Conservation (phyloP, 2,888 invertebrate genomes). For the Scaptomyza tumidula region DNA sequence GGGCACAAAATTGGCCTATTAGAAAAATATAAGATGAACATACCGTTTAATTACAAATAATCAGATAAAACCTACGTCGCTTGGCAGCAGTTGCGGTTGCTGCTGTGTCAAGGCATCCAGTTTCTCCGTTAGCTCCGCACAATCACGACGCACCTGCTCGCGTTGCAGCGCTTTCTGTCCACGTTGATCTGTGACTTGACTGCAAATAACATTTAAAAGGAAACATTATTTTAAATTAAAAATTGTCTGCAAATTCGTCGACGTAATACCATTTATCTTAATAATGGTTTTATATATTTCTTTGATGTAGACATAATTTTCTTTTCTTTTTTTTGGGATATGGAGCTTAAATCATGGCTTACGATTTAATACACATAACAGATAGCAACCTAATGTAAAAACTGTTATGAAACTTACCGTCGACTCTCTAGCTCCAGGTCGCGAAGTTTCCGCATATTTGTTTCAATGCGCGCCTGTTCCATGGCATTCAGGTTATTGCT, state of each 20-base stretch:
- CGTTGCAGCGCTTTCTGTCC: slow-evolving; percentile 85
- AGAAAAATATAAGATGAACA: not conserved
- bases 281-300: too few species aligned
- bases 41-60: not conserved
- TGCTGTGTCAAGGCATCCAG: slow-evolving; percentile 84
- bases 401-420: slow-evolving; percentile 52
- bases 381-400: too few species aligned
- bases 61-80: slow-evolving; percentile 65
- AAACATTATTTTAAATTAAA: not conserved
- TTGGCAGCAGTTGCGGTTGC: slow-evolving; percentile 69
- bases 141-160: slow-evolving; percentile 85
- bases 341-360: too few species aligned
- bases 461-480: slow-evolving; percentile 79
- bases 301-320: too few species aligned
- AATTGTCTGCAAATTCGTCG: too few species aligned
- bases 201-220: slow-evolving; percentile 36
- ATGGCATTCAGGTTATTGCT: slow-evolving; percentile 69
- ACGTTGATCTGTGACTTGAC: slow-evolving; percentile 81
- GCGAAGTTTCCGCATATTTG: slow-evolving; percentile 57
- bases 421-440: slow-evolving; percentile 70
- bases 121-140: slow-evolving; percentile 85
- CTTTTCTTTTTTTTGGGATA: too few species aligned
- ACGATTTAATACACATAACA: too few species aligned
- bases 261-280: too few species aligned
- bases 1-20: slow-evolving; percentile 83